Conservation (phyloP, 2,113 vertebrate species). For the Chloebia gouldiae region DNA sequence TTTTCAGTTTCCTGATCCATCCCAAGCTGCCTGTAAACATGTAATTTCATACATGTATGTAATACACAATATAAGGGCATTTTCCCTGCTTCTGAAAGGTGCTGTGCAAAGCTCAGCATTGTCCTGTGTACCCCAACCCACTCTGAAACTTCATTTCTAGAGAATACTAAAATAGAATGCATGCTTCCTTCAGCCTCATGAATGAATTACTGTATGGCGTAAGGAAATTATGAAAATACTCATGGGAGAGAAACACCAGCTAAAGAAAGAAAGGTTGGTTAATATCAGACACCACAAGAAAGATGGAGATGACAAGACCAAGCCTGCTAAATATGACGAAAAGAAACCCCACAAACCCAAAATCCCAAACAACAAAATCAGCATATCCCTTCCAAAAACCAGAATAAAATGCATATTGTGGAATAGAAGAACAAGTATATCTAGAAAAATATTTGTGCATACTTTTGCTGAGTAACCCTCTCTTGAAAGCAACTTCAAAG, state of each 20-base stretch:
- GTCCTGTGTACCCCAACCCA: neutral
- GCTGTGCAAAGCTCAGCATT: neutral
- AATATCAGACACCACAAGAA: neutral
- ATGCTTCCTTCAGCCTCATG: neutral
- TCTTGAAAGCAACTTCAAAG: neutral
- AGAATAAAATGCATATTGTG: neutral
- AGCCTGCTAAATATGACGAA: neutral
- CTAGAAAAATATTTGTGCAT: neutral
- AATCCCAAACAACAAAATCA: neutral
- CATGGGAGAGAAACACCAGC: neutral
- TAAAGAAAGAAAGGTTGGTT: neutral
- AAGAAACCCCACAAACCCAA: neutral
- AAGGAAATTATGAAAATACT: neutral
- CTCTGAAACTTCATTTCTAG: neutral
- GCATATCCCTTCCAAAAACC: neutral
- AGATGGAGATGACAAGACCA: neutral
- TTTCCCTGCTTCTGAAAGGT: neutral
- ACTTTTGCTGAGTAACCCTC: neutral
- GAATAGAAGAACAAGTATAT: neutral
- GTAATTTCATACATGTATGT: fast-evolving
- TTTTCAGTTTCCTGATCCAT: neutral
- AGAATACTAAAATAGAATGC: neutral
- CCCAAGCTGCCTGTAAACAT: neutral
- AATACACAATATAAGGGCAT: neutral
- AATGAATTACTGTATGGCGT: neutral